These are phyloP conservation scores for Zoanthus sociatus DNA, from an alignment of 92 coral and sea anemone genomes.

Conservation along the genomic window DNA sequence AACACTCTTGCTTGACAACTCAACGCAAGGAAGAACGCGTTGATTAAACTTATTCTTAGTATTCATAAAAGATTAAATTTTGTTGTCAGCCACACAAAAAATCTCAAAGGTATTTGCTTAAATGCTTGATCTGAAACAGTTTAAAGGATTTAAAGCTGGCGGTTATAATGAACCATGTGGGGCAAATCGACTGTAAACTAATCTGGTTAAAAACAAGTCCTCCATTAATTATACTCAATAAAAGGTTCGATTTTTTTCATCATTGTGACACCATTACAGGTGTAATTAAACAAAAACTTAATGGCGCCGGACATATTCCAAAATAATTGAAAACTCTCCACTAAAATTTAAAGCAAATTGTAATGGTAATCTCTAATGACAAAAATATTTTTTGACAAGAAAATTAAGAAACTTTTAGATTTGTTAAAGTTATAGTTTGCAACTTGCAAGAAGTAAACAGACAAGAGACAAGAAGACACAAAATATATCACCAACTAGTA, in stretches of 20 bases:
- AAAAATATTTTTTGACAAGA: no score
- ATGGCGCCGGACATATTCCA: neutral
- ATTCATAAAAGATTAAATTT: neutral
- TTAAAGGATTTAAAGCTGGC: conserved; percentile 42
- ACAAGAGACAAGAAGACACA: no score
- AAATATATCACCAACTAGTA: no score
- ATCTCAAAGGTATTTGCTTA: neutral
- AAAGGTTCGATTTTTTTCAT: neutral
- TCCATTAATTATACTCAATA: conserved; percentile 23
- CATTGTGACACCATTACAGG: neutral
- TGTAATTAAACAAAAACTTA: neutral
- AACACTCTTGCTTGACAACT: conserved; percentile 1
- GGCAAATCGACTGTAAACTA: conserved; percentile 33
- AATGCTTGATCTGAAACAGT: conserved; percentile 7
- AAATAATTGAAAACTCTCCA: neutral
- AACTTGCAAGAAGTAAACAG: no score
- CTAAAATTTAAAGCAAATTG: no score
- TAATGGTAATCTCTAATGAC: no score
- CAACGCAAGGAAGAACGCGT: conserved; percentile 36
- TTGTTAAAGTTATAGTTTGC: no score
- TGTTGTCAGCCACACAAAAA: conserved; percentile 24
- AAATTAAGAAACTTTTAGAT: no score
- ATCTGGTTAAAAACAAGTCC: conserved; percentile 9
- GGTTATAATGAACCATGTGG: conserved; percentile 19
- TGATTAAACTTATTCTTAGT: neutral